Base-by-base conservation (phyloP, 2,888 invertebrate species). In the Doris montereyensis region DNA sequence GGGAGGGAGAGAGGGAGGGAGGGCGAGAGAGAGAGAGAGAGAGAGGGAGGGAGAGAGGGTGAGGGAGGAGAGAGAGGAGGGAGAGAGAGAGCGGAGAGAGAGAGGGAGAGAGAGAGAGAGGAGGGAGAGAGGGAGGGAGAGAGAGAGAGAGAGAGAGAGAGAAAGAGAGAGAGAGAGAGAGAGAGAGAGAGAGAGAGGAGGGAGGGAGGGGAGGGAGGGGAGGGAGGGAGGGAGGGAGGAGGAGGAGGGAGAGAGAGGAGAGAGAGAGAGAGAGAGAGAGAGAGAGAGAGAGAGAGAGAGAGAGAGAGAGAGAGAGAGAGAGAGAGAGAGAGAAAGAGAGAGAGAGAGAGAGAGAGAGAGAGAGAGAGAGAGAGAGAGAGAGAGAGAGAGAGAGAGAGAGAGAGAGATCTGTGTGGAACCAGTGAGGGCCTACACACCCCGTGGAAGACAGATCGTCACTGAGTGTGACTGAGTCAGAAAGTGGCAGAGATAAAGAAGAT, bases 181-280 rank as follows among this genome's bases (percentile, higher is more conserved):
- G n/a, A 62, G 62, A 62, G n/a, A 21, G n/a, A 62, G 62, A 62
- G n/a, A 21, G n/a, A 62, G 62, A 62, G n/a, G 62, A 62, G n/a
- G 62, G n/a, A 62, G 62, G n/a, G 13, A 13, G 13, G 13, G 52
- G 13, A 52, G 10, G 13, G 13, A 13, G 13, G 13, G 52, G 13
- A 52, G 10, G 13, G 13, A 13, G 13, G 13, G 52, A 52, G 13
- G 10, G 13, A 52, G 52, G 13, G 13, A 13, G 13, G 13, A 8
- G 13, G 13, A 13, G 13, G 13, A 13, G 52, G 13, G 52, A 52
- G 13, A 13, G 13, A 52, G 52, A 52, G 13, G 52, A 52, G 13
- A 8, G 13, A 52, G 52, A 52, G 13, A 17, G 17, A 67, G 24
- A 67, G 17, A 21, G 17, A 67, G 24, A 67, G 17, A 21, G 17